phyloP scores from a whole-genome alignment of 1,140 invertebrate species.

The Prorops nasuta region DNA sequence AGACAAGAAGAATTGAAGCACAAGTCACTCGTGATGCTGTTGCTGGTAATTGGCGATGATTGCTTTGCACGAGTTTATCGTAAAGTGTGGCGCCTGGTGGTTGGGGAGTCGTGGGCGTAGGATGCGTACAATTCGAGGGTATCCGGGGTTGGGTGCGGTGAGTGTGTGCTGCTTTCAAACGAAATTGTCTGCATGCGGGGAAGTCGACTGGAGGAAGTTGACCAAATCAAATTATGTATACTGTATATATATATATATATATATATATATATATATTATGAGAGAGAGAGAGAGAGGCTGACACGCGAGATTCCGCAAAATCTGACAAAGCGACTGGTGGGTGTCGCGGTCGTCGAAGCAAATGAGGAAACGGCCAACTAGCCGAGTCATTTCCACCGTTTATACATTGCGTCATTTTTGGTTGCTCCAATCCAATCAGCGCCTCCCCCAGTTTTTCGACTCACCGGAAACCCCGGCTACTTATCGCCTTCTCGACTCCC shows the following conservation, averaged over 20 bases:
- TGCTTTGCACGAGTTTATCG: too few species aligned
- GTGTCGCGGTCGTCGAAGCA: constrained; percentile 39
- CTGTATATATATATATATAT: too few species aligned
- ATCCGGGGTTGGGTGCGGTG: too few species aligned
- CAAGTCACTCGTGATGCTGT: too few species aligned
- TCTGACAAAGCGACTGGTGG: constrained; percentile 50
- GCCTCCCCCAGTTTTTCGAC: too few species aligned
- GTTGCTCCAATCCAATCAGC: neutral
- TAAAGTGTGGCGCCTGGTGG: too few species aligned
- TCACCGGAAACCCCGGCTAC: too few species aligned
- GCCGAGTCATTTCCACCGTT: constrained; percentile 44
- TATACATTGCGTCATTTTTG: constrained; percentile 12
- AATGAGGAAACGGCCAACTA: constrained; percentile 54
- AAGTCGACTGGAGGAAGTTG: constrained; percentile 30
- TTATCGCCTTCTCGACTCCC: too few species aligned
- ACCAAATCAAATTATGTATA: too few species aligned
- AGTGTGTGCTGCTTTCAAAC: constrained; percentile 2
- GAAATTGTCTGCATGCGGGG: neutral
- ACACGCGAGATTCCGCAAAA: constrained; percentile 54
- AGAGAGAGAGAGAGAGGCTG: neutral
- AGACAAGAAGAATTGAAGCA: too few species aligned
- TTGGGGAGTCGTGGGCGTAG: constrained; percentile 38
- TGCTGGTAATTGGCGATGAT: too few species aligned
- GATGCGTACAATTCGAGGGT: constrained; percentile 42
- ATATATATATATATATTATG: too few species aligned